phyloP scores from a whole-genome alignment of 2,113 vertebrate species.

The Passer montanus region DNA sequence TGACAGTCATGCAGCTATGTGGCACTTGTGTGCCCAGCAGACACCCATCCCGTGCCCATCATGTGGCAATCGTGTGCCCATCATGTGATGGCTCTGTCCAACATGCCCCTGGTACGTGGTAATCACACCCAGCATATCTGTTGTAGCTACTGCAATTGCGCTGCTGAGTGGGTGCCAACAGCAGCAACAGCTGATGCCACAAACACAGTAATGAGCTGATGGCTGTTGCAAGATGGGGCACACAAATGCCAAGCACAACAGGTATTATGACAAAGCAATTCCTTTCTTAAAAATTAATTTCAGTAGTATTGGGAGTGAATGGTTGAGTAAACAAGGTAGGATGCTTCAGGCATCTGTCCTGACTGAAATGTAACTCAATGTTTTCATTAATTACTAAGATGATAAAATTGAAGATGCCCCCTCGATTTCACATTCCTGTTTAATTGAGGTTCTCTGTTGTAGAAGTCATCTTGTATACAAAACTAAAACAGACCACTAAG shows the following conservation, averaged over 20 bases:
- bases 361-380: background rate
- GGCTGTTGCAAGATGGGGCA: background rate
- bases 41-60: accelerated
- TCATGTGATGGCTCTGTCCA: accelerated
- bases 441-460: background rate
- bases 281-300: background rate
- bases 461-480: background rate
- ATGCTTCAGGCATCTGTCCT: background rate
- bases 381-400: background rate
- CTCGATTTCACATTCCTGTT: background rate
- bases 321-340: background rate
- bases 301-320: background rate
- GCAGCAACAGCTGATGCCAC: background rate
- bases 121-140: background rate
- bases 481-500: background rate
- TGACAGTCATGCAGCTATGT: background rate
- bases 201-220: background rate
- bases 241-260: background rate
- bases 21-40: accelerated
- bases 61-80: background rate
- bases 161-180: background rate
- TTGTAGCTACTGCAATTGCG: accelerated
- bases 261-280: background rate
- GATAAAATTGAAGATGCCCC: background rate
- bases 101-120: accelerated